Evolutionary conservation across 2,113 vertebrate species (phyloP).

Genomic region (Apistogramma diplotaenia): DNA sequence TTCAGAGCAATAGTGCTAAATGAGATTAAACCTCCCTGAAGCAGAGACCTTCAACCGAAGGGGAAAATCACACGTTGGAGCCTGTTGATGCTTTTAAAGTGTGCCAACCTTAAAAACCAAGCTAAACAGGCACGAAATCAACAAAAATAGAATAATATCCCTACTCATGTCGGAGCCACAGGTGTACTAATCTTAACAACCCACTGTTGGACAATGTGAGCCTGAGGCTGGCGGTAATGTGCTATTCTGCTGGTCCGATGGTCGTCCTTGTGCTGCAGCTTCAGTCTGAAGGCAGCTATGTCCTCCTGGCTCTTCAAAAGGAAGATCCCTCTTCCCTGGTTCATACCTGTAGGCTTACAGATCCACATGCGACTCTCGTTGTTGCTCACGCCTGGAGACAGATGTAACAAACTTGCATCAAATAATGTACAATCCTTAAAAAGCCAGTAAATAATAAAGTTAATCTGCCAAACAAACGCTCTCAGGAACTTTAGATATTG

Average conservation of each 20-base stretch:
- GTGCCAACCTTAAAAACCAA: neutral
- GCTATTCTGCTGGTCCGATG: constrained; percentile 31
- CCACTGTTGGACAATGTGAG: constrained; percentile 84
- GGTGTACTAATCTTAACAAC: neutral
- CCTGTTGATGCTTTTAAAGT: neutral
- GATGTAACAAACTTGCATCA: neutral
- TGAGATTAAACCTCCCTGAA: neutral
- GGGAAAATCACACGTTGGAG: neutral
- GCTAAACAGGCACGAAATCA: neutral
- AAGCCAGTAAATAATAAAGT: too few relatives aligned
- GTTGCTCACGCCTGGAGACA: constrained; percentile 33
- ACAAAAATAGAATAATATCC: neutral
- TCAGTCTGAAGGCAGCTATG: constrained; percentile 65
- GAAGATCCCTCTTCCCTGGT: constrained; percentile 89
- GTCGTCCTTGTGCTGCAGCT: constrained; percentile 65
- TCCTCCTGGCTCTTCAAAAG: constrained; percentile 80
- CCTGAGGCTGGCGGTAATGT: constrained; percentile 56
- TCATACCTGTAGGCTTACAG: constrained; percentile 85
- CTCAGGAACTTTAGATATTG: neutral
- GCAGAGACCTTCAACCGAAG: neutral
- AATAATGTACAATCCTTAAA: neutral
- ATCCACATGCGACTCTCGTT: constrained; percentile 81
- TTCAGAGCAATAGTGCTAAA: neutral
- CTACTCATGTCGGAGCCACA: neutral
- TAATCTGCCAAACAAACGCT: neutral